These are phyloP conservation scores for Melangyna quadrimaculata DNA, from an alignment of 2,888 invertebrate genomes.

Conservation along the genomic window DNA sequence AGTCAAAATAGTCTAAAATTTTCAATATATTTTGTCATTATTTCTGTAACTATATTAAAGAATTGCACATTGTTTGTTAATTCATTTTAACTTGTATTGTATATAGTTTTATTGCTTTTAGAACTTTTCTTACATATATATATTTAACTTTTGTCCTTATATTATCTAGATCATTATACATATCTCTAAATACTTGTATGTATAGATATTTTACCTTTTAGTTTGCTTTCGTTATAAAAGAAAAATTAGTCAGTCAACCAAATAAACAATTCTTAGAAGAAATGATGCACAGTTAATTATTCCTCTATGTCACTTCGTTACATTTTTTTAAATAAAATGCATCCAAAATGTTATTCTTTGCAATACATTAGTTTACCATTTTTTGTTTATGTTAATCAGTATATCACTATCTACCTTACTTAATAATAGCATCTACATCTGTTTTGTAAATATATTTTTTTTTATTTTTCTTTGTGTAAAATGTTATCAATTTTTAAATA, in stretches of 20 bases:
- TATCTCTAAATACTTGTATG: constrained; percentile 52
- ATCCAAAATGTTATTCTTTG: constrained; percentile 53
- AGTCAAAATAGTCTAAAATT: constrained; percentile 55
- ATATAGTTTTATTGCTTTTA: constrained; percentile 79
- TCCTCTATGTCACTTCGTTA: constrained; percentile 45
- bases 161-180: constrained; percentile 53
- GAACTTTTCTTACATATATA: constrained; percentile 79
- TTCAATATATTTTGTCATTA: constrained; percentile 47
- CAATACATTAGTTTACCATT: constrained; percentile 52
- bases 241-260: constrained; percentile 64
- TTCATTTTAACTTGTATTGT: constrained; percentile 60
- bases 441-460: constrained; percentile 69
- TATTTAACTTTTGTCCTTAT: constrained; percentile 71
- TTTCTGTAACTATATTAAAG: constrained; percentile 61
- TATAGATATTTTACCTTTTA: constrained; percentile 48
- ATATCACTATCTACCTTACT: constrained; percentile 70
- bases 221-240: constrained; percentile 63
- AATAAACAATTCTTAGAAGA: constrained; percentile 50
- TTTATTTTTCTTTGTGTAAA: constrained; percentile 68
- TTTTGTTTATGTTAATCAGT: constrained; percentile 63
- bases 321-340: constrained; percentile 54
- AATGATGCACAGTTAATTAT: constrained; percentile 46
- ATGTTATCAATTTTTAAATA: constrained; percentile 72
- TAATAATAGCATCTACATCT: constrained; percentile 70
- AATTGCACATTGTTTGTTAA: constrained; percentile 67